A percentile compares a stretch with the other conserved stretches of the same genome.
These are phyloP conservation scores for Heterochromis multidens DNA, from an alignment of 2,113 vertebrate species.

Conservation along the genomic window DNA sequence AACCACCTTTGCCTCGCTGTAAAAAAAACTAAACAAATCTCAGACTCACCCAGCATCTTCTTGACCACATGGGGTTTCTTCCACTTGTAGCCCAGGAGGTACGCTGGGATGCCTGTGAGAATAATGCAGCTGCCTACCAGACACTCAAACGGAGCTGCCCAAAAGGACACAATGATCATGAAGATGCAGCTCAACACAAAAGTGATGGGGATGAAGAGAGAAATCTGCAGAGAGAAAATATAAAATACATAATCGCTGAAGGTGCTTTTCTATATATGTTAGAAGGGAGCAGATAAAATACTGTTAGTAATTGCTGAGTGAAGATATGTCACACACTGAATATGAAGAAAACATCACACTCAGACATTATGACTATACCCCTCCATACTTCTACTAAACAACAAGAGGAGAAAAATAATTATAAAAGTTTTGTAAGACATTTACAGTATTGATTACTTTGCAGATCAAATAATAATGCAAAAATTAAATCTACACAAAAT, in stretches of 20 bases:
- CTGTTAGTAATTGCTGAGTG: not conserved
- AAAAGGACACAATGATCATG: constrained; percentile 76
- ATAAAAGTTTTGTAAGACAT: not conserved
- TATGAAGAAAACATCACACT: not conserved
- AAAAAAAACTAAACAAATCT: constrained; percentile 15
- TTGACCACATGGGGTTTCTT: constrained; percentile 70
- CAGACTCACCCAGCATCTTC: constrained; percentile 72
- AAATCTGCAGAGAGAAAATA: constrained; percentile 47
- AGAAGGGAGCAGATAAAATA: not conserved
- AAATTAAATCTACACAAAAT: not conserved
- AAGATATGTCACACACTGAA: not conserved
- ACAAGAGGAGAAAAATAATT: not conserved
- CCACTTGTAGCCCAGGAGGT: constrained; percentile 77
- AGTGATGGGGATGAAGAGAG: constrained; percentile 59
- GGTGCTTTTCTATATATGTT: not conserved
- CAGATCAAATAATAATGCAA: not conserved
- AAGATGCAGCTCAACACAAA: constrained; percentile 75
- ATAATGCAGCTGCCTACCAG: constrained; percentile 70
- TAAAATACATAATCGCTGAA: not conserved
- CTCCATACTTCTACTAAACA: not conserved
- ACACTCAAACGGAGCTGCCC: constrained; percentile 75
- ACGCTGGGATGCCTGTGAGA: constrained; percentile 74
- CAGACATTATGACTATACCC: too few relatives aligned
- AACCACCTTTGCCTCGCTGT: not conserved
- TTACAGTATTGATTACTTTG: not conserved